Evolutionary conservation across 2,113 vertebrate genomes (phyloP), one percentile per base, ranked within the genome.

Genomic region (Pimephales promelas): DNA sequence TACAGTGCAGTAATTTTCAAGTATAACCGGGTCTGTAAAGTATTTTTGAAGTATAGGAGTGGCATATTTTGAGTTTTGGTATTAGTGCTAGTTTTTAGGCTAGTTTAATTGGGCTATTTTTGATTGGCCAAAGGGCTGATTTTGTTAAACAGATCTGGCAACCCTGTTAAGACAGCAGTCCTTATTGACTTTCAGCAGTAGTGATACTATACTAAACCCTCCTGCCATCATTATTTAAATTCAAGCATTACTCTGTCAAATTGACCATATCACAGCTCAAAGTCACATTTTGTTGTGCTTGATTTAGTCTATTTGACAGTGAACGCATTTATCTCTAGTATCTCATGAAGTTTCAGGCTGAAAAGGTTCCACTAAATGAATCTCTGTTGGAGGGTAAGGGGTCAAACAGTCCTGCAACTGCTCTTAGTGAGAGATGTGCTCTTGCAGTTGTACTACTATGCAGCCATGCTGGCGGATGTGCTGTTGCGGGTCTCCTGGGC

Each of bases 401-500:
- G 36, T 61, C 5, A 78, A 61, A 78, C 14, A 45, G 75, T 61
- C 22, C 56, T n/a, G 34, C 22, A 26, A 52, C n/a, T 24, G 18
- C 34, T 18, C 47, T 22, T 61, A 59, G 49, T 73, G 49, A 20
- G 54, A 56, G 64, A 61, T 61, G 24, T 70, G 28, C 85, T 84
- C 7, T 89, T 81, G 77, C 88, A 97, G 96, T 95, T 92, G 34
- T 96, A 96, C 89, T 97, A 96, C 90, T 97, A 97, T 57, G 94
- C 95, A 93, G 96, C 95, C 90, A 96, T 97, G 88, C 90, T 96
- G 81, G 94, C 94, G 84, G 95, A 97, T 0, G 94, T 97, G 84
- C 93, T 97, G 84, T 89, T 96, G 86, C 94, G 95, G 87, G 95
- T 97, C 86, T 94, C 94, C 10, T 97, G 96, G 95, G 95, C 95